Base-by-base conservation (phyloP, 2,888 invertebrate genomes). In the Esperia sulphurella region DNA sequence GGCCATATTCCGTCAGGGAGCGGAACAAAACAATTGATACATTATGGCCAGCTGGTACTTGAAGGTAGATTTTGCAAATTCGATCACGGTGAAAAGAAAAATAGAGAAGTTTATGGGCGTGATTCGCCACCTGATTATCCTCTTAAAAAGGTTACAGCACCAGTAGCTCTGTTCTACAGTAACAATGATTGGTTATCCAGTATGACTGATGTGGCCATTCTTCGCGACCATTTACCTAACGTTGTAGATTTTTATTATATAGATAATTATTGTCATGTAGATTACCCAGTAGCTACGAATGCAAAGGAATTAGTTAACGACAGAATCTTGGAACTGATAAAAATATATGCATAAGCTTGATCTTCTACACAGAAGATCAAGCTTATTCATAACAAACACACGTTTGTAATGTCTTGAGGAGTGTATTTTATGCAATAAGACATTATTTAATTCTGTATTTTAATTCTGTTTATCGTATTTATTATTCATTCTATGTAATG, bases 21-120 rank as follows among this genome's bases (percentile, higher is more conserved):
- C 0, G 82, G 89, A 0, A 69, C 71, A 2, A 71, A 77, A 53
- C 85, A 88, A 52, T 54, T 90, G 7, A 28, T 50, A 8, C 61
- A 63, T 44, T 63, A 55, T 43, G 51, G 46, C 4, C 61, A 63
- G 45, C 43, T 40, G 21, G 12, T 53, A 8, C 30, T 43, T 13
- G 50, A 48, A n/a, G 42, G 49, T 8, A 47, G 42, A 8, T 58
- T 59, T 45, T 28, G 53, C 13, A 45, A 50, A 14, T 63, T 42
- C 40, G 57, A 52, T 38, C 3, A 35, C n/a, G 47, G 49, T 0
- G n/a, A 41, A 13, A 30, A 3, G n/a, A 35, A 47, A 33, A 52
- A 49, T 40, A 21, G 41, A 8, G 38, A 45, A 31, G 12, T 49
- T n/a, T 52, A 52, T 30, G 45, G 47, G 8, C 42, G 7, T 14